These are phyloP conservation scores for Podabrus alpinus DNA, from an alignment of 2,888 invertebrate genomes.

Conservation along the genomic window DNA sequence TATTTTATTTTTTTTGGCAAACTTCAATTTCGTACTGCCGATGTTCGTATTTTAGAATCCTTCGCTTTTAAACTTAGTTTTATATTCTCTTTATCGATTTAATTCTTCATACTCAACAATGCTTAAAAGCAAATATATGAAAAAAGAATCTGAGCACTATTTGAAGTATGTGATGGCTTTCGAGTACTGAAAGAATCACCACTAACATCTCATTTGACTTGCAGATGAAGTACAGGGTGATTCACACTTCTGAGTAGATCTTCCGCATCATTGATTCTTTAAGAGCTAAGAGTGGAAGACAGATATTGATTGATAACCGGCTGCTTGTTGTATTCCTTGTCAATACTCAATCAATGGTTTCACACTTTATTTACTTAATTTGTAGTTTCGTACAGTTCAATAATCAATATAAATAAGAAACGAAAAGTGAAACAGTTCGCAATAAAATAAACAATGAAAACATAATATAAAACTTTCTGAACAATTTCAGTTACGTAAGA, in stretches of 20 bases:
- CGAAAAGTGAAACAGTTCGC: background rate
- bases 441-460: background rate
- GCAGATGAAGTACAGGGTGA: slow-evolving; percentile 50
- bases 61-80: background rate
- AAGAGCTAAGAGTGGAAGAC: slow-evolving; percentile 38
- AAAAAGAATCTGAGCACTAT: slow-evolving; percentile 34
- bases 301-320: slow-evolving; percentile 43
- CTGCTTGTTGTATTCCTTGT: slow-evolving; percentile 35
- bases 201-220: slow-evolving; percentile 46
- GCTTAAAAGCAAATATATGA: background rate
- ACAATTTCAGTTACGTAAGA: background rate
- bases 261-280: slow-evolving; percentile 48
- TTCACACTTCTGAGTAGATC: slow-evolving; percentile 50
- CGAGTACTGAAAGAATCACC: slow-evolving; percentile 40
- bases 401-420: background rate
- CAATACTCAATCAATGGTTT: slow-evolving; percentile 39
- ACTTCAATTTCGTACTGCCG: background rate
- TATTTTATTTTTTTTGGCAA: background rate
- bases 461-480: background rate
- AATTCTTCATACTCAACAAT: background rate
- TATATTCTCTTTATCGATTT: background rate
- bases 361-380: slow-evolving; percentile 13
- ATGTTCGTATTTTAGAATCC: background rate
- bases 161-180: slow-evolving; percentile 41
- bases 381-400: background rate